These are phyloP conservation scores for Bradysia coprophila DNA, from an alignment of 1,140 invertebrate species.

Conservation along the genomic window DNA sequence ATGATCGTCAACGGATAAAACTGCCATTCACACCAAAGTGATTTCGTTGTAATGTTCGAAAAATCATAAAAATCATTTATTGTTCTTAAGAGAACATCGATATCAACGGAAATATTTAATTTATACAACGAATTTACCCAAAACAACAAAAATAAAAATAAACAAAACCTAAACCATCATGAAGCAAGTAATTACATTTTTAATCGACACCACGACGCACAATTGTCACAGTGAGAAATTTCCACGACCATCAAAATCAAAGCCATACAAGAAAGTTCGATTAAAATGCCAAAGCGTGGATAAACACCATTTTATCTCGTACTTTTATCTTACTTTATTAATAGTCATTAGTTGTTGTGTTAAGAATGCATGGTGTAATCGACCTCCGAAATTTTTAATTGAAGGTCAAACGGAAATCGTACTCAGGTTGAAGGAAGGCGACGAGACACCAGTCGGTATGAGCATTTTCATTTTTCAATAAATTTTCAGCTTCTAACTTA, in stretches of 20 bases:
- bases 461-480: slow-evolving; percentile 4
- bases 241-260: background rate
- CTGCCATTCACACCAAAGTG: background rate
- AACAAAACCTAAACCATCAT: too few relatives aligned
- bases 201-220: too few relatives aligned
- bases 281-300: background rate
- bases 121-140: background rate
- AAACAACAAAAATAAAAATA: background rate
- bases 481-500: background rate
- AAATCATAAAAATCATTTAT: background rate
- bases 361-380: slow-evolving; percentile 28
- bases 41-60: background rate
- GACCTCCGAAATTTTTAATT: slow-evolving; percentile 63
- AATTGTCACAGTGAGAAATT: background rate
- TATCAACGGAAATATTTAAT: background rate
- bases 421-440: slow-evolving; percentile 67
- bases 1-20: background rate
- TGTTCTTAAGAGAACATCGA: background rate
- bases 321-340: background rate
- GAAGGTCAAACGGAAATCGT: slow-evolving; percentile 80
- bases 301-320: background rate
- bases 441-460: slow-evolving; percentile 69
- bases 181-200: too few relatives aligned
- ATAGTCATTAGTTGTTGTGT: background rate
- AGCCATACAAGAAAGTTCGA: background rate